These are phyloP conservation scores for Dasypogon diadema DNA, from an alignment of 2,888 invertebrate species.

Conservation along the genomic window DNA sequence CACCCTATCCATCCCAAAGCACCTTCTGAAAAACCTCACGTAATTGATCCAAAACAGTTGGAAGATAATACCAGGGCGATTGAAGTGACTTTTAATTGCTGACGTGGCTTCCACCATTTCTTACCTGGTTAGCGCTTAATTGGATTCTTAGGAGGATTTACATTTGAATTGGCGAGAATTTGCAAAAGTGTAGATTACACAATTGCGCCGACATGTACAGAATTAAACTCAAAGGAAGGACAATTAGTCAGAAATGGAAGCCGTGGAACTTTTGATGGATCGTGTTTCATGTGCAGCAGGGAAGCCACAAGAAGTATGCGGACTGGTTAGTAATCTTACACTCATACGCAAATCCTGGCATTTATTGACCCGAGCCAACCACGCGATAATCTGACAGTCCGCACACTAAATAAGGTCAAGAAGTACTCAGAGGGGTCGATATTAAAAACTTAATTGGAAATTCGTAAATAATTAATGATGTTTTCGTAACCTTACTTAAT, in stretches of 20 bases:
- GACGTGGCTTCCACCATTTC: constrained; percentile 17
- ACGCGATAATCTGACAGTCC: background rate
- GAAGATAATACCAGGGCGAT: constrained; percentile 2
- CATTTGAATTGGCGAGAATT: constrained; percentile 33
- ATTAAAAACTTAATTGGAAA: too few species aligned
- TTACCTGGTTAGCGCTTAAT: constrained; percentile 42
- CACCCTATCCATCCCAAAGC: background rate
- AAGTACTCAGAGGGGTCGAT: background rate
- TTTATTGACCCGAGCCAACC: background rate
- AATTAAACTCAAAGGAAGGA: constrained; percentile 53
- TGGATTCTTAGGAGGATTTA: constrained; percentile 40
- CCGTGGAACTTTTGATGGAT: background rate
- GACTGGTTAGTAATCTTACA: background rate
- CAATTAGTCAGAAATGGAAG: constrained; percentile 46
- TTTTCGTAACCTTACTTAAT: too few species aligned
- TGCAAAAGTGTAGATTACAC: constrained; percentile 1
- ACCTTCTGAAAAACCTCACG: background rate
- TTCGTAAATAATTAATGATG: too few species aligned
- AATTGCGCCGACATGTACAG: constrained; percentile 53
- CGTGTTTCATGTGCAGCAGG: background rate
- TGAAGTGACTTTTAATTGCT: constrained; percentile 41
- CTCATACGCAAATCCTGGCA: background rate
- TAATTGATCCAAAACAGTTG: constrained; percentile 38
- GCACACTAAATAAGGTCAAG: background rate
- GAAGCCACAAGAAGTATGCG: background rate